Base-by-base conservation (phyloP, 2,888 invertebrate genomes). In the Apodemia mormo region DNA sequence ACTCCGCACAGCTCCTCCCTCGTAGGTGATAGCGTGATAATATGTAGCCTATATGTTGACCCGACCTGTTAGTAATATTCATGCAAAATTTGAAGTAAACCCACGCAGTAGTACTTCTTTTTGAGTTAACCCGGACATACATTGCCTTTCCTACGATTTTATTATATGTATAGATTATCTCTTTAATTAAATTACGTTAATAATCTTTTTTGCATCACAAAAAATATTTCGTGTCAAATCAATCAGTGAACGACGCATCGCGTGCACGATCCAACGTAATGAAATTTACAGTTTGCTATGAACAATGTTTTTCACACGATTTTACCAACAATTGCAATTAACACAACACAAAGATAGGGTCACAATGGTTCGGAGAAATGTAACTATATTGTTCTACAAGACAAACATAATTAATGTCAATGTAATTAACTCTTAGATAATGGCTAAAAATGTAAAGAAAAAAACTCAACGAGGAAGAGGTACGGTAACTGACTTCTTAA, bases 361-460 rank as follows among this genome's bases (percentile, higher is more conserved):
- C 58, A 30, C 58, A 30, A 30, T 58, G 58, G 58, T 58, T 29
- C 58, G 58, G 58, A 10, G 58, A 58, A 58, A 58, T 58, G 30
- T 58, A 58, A 30, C 45, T 58, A 7, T 58, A 58, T 58, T 58
- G 58, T 58, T 29, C 29, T 58, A 10, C 12, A n/a, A 58, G 58
- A 29, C 58, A 58, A 58, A 58, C 58, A 58, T 30, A 30, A 30
- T 56, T 58, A 30, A 2, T 58, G 30, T 0, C 9, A 58, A n/a
- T 29, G 3, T 58, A 58, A 58, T 58, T 58, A 58, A 30, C 12
- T 10, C 58, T 58, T n/a, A 58, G 30, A 45, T 45, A 45, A 45
- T 45, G 8, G 43, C 43, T 43, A 56, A 29, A 22, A 56, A 56
- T 56, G 56, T 29, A n/a, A n/a, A 56, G 29, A 22, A 29, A 56